These are phyloP conservation scores for Gephyroberyx darwinii DNA, from an alignment of 2,797 vertebrate species.

Conservation along the genomic window DNA sequence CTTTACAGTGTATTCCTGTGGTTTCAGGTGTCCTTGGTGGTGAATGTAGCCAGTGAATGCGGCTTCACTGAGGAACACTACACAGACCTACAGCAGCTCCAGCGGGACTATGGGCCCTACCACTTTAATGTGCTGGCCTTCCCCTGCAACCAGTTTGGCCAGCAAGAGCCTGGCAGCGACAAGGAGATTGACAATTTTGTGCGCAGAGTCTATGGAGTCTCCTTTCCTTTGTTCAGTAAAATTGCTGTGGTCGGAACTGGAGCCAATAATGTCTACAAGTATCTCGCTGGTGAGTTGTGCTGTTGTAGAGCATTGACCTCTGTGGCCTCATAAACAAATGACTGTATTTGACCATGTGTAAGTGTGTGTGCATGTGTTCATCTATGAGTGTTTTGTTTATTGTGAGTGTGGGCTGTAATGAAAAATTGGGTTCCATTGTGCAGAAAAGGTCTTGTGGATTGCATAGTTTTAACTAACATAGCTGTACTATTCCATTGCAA, in stretches of 20 bases:
- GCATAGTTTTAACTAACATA: no score
- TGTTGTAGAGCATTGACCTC: background rate
- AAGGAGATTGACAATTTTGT: constrained; percentile 94
- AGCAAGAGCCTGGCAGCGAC: constrained; percentile 94
- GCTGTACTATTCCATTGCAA: no score
- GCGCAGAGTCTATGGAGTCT: constrained; percentile 86
- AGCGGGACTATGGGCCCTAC: constrained; percentile 89
- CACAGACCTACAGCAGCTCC: constrained; percentile 89
- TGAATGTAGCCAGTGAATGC: constrained; percentile 96
- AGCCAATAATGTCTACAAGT: constrained; percentile 92
- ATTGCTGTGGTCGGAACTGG: constrained; percentile 86
- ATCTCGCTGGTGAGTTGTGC: constrained; percentile 85
- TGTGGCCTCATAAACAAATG: background rate
- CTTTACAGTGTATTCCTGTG: constrained; percentile 4
- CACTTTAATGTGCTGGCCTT: constrained; percentile 97
- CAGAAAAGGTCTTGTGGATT: background rate
- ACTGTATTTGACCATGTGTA: background rate
- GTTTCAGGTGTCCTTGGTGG: constrained; percentile 91
- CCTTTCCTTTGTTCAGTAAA: constrained; percentile 97
- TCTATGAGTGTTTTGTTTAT: background rate
- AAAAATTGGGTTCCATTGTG: no score
- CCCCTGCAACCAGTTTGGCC: constrained; percentile 97
- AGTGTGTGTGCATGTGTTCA: background rate
- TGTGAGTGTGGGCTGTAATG: background rate
- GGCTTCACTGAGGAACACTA: constrained; percentile 95